A percentile compares a stretch with the other conserved stretches of the same genome.
Conservation (phyloP, 23 tunicate species). For the Corella eumyota region DNA sequence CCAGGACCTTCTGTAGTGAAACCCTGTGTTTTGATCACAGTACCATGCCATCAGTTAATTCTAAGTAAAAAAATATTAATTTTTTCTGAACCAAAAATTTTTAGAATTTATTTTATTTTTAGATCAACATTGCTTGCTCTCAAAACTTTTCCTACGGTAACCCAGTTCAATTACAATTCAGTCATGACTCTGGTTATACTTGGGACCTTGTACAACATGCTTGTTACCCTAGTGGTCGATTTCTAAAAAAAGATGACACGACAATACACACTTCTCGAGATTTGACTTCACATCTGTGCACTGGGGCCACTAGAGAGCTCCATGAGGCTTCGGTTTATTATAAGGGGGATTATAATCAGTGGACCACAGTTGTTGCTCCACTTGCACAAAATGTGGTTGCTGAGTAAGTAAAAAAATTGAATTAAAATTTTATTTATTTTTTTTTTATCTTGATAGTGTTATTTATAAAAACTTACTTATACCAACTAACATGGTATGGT, state of each 20-base stretch:
- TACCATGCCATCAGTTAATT: no score
- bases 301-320: constrained; percentile 45
- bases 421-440: neutral
- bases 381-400: constrained; percentile 38
- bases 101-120: no score
- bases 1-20: no score
- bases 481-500: no score
- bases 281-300: constrained; percentile 51
- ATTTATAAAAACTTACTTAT: neutral
- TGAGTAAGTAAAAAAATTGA: constrained; percentile 20
- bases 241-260: constrained; percentile 10
- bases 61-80: no score
- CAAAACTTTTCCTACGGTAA: constrained; percentile 18
- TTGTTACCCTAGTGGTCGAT: constrained; percentile 51
- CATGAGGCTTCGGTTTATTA: constrained; percentile 43
- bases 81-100: no score
- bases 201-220: constrained; percentile 63
- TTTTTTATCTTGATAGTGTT: neutral
- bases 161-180: constrained; percentile 61
- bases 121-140: constrained; percentile 91
- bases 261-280: constrained; percentile 8
- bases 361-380: constrained; percentile 50
- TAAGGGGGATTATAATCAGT: constrained; percentile 48
- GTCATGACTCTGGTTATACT: constrained; percentile 61
- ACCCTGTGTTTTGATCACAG: no score